Percentiles rank a stretch among this genome's conserved stretches.
Conservation (phyloP, 2,888 invertebrate genomes). For the Empis livida region DNA sequence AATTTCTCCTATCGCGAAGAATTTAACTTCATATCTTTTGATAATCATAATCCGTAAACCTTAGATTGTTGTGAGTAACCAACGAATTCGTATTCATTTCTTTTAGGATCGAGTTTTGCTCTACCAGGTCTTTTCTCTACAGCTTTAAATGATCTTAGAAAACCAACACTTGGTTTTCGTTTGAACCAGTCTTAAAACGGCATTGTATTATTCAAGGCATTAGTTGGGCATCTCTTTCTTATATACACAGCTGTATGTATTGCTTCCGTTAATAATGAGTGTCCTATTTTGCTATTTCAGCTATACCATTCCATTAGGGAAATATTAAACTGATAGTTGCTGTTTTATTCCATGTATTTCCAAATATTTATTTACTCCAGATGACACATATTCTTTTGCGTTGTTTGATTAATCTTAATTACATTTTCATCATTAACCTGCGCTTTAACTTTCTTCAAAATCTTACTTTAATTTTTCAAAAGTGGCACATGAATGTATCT, state of each 20-base stretch:
- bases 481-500: slow-evolving; percentile 7
- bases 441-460: slow-evolving; percentile 1
- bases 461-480: slow-evolving; percentile 11
- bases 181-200: neutral
- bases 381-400: slow-evolving; percentile 15
- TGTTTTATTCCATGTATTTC: slow-evolving; percentile 13
- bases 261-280: slow-evolving; percentile 19
- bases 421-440: slow-evolving; percentile 5
- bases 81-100: too few species aligned
- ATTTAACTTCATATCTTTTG: too few species aligned
- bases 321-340: slow-evolving; percentile 11
- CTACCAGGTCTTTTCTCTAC: too few species aligned
- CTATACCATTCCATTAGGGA: slow-evolving; percentile 16
- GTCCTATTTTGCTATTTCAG: too few species aligned
- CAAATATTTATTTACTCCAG: slow-evolving; percentile 10
- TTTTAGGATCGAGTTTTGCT: too few species aligned
- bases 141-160: too few species aligned
- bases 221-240: slow-evolving; percentile 3
- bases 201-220: neutral
- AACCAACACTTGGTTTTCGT: neutral
- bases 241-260: slow-evolving; percentile 12
- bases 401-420: slow-evolving; percentile 16
- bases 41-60: too few species aligned
- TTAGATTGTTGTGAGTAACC: too few species aligned
- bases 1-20: too few species aligned